Evolutionary conservation across 1,140 invertebrate genomes (phyloP).

Genomic region (Halyomorpha halys): DNA sequence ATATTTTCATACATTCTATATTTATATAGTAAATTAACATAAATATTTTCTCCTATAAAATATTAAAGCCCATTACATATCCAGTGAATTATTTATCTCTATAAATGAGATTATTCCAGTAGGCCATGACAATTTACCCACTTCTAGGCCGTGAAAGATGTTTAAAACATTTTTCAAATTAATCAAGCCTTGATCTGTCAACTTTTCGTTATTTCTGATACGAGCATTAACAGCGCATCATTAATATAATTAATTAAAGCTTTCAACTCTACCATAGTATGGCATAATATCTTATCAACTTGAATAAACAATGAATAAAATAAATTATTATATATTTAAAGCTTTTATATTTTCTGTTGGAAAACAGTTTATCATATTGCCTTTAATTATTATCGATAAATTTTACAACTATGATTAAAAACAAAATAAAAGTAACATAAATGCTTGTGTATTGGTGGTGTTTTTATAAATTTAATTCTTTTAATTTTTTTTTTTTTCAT

Average conservation of each 20-base stretch:
- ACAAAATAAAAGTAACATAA: no score
- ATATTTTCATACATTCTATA: conserved; percentile 10
- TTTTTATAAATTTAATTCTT: no score
- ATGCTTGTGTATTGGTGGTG: no score
- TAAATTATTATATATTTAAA: conserved; percentile 19
- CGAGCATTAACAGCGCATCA: conserved; percentile 2
- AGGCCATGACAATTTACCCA: conserved; percentile 12
- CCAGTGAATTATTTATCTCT: conserved; percentile 16
- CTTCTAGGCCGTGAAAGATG: conserved; percentile 18
- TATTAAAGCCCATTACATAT: conserved; percentile 19
- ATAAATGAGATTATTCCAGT: conserved; percentile 15
- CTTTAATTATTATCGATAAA: conserved; percentile 13
- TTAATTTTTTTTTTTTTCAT: no score
- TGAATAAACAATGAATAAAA: conserved; percentile 14
- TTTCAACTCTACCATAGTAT: conserved; percentile 15
- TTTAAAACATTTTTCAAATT: conserved; percentile 2
- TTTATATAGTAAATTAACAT: conserved; percentile 8
- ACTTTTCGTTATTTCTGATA: conserved; percentile 4
- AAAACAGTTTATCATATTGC: conserved; percentile 17
- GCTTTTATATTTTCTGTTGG: conserved; percentile 5
- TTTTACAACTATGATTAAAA: no score
- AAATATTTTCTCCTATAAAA: conserved; percentile 16
- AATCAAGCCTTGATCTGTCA: conserved; percentile 9
- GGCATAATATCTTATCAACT: conserved; percentile 4
- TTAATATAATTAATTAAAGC: conserved; percentile 19